Evolutionary conservation across 2,888 invertebrate species (phyloP), one percentile per base, ranked within the genome.

Genomic region (Idaea biselata): DNA sequence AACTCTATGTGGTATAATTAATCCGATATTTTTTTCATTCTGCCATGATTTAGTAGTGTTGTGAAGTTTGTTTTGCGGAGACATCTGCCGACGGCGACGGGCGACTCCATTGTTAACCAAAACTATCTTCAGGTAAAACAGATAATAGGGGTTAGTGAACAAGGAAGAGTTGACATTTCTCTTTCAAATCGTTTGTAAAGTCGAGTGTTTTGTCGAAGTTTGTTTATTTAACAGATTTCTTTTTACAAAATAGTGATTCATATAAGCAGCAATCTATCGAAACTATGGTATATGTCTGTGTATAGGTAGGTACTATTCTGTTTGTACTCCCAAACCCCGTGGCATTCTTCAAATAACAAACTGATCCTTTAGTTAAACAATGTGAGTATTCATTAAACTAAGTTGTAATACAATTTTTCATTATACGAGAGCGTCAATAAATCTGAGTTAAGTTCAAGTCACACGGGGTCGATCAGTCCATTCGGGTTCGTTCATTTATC

Each of bases 31-130:
- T 89, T 89, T 88, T 88, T 81, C 80, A 74, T 79, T 71, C 72
- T 65, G 73, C 75, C 77, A 84, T 87, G 88, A 87, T 88, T 89
- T 86, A 87, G 83, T 82, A 77, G 76, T 83, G 84, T 84, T 83
- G 84, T 85, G 78, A 86, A 90, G 89, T 90, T 91, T 91, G 85
- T 91, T 90, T 89, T 88, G 89, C 87, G 78, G 82, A 79, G 90
- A 89, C 92, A 91, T 91, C 91, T 91, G 92, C 88, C 85, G 83
- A 63, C 63, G 64, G 58, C 84, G 83, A 63, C 65, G 65, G 59
- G 75, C 81, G 73, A 71, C 69, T 68, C 84, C 73, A 86, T 91
- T 91, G 90, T 90, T 81, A 78, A 72, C 73, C 75, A 73, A 73
- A 78, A 76, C 81, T 82, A 81, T 85, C 86, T 82, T 84, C 90